phyloP scores from a whole-genome alignment of 2,113 vertebrate species.

The Microtus pennsylvanicus region DNA sequence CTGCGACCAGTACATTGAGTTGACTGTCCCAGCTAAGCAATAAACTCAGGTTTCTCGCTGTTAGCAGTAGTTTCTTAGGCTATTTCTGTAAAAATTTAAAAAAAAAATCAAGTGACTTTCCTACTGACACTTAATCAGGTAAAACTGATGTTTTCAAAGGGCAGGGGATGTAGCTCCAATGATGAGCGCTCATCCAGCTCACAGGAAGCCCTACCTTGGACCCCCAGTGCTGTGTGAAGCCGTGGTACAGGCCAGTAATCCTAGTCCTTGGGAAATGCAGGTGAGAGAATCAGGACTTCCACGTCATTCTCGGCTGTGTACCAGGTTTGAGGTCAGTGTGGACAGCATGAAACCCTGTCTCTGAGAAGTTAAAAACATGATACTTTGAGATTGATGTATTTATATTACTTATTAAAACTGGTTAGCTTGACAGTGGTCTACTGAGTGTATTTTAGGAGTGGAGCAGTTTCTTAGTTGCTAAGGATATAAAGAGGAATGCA shows the following conservation, averaged over 20 bases:
- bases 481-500: constrained; percentile 8
- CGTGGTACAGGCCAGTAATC: not conserved
- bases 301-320: not conserved
- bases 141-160: not conserved
- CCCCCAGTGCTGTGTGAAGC: not conserved
- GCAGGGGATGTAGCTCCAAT: not conserved
- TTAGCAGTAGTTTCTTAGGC: constrained; percentile 6
- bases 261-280: not conserved
- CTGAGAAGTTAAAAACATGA: not conserved
- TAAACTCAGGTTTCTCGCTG: constrained; percentile 58
- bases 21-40: constrained; percentile 32
- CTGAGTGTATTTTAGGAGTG: not conserved
- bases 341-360: not conserved
- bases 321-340: not conserved
- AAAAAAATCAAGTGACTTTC: not conserved
- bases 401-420: constrained; percentile 14
- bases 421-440: not conserved
- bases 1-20: constrained; percentile 2
- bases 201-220: not conserved
- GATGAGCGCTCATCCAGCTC: not conserved
- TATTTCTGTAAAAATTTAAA: not conserved
- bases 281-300: not conserved
- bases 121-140: not conserved
- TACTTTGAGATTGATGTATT: constrained; percentile 8
- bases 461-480: not conserved